These are phyloP conservation scores for Ammospiza maritima DNA, from an alignment of 2,797 vertebrate genomes.

Conservation along the genomic window DNA sequence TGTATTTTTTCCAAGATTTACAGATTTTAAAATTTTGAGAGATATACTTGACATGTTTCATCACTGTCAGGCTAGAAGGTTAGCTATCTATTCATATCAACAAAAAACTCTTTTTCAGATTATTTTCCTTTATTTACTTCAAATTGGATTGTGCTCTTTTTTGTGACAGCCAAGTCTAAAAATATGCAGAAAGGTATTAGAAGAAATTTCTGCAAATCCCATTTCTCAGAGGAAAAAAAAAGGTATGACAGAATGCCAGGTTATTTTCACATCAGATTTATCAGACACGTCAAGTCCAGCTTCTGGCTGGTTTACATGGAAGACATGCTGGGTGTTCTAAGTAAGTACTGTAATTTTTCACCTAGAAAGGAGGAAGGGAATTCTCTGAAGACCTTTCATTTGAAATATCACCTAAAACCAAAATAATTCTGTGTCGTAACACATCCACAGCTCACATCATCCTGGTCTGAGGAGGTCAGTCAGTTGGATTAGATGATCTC, in stretches of 20 bases:
- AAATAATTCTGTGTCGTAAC: not conserved
- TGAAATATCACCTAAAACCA: not conserved
- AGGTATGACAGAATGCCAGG: not conserved
- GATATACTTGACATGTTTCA: not conserved
- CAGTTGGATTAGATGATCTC: not conserved
- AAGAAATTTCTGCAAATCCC: not conserved
- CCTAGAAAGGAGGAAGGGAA: not conserved
- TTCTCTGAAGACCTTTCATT: not conserved
- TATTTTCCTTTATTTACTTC: not conserved
- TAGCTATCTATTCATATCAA: not conserved
- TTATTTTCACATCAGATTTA: not conserved
- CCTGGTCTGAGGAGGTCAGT: not conserved
- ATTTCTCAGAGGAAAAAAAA: not conserved
- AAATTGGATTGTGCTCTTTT: constrained; percentile 52
- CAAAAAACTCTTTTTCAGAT: not conserved
- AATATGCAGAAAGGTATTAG: not conserved
- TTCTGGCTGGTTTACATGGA: not conserved
- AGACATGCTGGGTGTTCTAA: not conserved
- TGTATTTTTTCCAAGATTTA: not conserved
- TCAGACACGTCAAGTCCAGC: not conserved
- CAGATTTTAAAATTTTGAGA: not conserved
- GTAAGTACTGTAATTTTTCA: not conserved
- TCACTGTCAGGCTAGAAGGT: not conserved
- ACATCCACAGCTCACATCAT: not conserved
- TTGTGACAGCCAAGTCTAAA: not conserved